Evolutionary conservation across 1,140 invertebrate species (phyloP).

Genomic region (Drosophila lacertosa): DNA sequence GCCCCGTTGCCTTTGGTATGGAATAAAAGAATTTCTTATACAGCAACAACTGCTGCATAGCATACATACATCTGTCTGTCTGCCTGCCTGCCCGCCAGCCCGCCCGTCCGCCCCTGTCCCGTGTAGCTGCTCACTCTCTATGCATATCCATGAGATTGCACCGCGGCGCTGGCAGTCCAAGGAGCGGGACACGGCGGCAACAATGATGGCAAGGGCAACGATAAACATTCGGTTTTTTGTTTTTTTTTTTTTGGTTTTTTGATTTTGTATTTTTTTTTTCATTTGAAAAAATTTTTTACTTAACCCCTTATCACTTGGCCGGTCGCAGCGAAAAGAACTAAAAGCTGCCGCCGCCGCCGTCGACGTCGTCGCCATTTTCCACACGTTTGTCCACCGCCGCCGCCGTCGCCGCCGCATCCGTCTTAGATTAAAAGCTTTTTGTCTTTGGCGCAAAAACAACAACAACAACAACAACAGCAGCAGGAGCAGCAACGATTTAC

Average conservation of each 20-base stretch:
- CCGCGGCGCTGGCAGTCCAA: conserved; percentile 10
- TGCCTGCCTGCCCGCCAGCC: background rate
- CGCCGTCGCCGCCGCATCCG: conserved; percentile 28
- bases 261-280: conserved; percentile 21
- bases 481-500: conserved; percentile 14
- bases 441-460: conserved; percentile 27
- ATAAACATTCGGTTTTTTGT: conserved; percentile 38
- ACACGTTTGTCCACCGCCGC: conserved; percentile 19
- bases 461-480: conserved; percentile 7
- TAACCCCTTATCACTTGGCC: conserved; percentile 54
- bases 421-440: conserved; percentile 63
- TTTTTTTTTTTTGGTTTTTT: conserved; percentile 5
- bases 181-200: conserved; percentile 27
- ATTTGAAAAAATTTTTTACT: conserved; percentile 59
- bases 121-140: conserved; percentile 38
- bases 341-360: conserved; percentile 37
- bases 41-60: conserved; percentile 74
- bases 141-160: conserved; percentile 65
- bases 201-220: conserved; percentile 40
- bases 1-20: conserved; percentile 47
- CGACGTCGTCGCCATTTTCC: conserved; percentile 34
- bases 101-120: background rate
- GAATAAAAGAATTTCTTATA: conserved; percentile 74
- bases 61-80: conserved; percentile 51
- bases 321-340: conserved; percentile 45